Conservation (phyloP, 2,113 vertebrate species). For the Ibidorhyncha struthersii region DNA sequence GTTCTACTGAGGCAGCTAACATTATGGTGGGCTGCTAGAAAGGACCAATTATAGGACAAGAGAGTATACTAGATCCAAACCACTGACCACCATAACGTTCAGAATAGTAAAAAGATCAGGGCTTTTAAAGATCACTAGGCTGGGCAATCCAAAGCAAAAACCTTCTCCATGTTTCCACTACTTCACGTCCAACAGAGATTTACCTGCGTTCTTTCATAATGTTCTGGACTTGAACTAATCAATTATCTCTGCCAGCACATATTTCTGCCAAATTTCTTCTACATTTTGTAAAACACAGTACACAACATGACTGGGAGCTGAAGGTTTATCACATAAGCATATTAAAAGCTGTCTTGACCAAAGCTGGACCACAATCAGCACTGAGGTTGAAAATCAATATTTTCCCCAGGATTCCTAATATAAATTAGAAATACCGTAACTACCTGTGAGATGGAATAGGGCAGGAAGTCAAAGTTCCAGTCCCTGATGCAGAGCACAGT, state of each 20-base stretch:
- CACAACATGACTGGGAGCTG: neutral
- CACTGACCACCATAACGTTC: neutral
- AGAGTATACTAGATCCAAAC: neutral
- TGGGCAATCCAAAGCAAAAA: neutral
- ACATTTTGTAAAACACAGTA: neutral
- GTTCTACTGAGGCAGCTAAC: neutral
- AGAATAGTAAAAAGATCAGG: neutral
- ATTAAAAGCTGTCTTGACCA: neutral
- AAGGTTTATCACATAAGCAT: neutral
- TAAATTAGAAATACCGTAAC: neutral
- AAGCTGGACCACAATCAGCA: neutral
- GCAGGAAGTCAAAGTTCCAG: neutral
- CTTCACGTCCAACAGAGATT: neutral
- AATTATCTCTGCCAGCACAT: neutral
- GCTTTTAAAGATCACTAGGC: neutral
- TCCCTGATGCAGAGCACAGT: neutral
- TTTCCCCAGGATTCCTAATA: neutral
- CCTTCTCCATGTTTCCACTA: neutral
- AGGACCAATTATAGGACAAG: neutral
- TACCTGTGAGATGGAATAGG: neutral
- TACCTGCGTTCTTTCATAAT: neutral
- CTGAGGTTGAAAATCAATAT: neutral
- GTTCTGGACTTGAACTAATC: neutral
- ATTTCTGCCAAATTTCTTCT: neutral
- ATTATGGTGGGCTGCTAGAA: neutral